phyloP scores from a whole-genome alignment of 2,797 vertebrate species.

The Aplochiton taeniatus region DNA sequence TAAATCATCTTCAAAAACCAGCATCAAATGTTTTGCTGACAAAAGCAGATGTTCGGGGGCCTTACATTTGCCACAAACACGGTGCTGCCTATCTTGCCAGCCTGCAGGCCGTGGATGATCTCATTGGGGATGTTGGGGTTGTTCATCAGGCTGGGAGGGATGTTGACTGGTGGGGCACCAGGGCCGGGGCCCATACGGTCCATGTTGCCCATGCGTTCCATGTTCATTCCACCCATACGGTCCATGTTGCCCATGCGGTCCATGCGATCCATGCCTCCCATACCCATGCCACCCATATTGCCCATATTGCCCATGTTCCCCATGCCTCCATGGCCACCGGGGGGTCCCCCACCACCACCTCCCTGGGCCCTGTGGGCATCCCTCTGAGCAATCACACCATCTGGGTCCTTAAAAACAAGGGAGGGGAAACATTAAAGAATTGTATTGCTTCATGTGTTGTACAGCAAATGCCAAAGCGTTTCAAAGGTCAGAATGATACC shows the following conservation, averaged over 20 bases:
- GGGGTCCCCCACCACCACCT: conserved; percentile 65
- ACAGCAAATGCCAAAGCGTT: too few relatives aligned
- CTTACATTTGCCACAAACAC: conserved; percentile 96
- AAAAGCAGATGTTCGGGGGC: not conserved
- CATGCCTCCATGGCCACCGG: conserved; percentile 71
- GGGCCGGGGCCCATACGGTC: conserved; percentile 87
- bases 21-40: not conserved
- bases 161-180: conserved; percentile 81
- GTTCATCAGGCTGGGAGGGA: conserved; percentile 93
- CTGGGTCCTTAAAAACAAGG: conserved; percentile 82
- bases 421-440: conserved; percentile 9
- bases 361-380: conserved; percentile 84
- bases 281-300: conserved; percentile 58
- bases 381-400: conserved; percentile 90
- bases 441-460: not conserved
- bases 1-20: not conserved
- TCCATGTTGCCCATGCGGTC: conserved; percentile 20
- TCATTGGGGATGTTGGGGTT: conserved; percentile 96
- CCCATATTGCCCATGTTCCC: conserved; percentile 64
- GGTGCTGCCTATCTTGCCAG: conserved; percentile 92
- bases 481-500: conserved; percentile 19
- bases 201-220: conserved; percentile 67
- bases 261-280: conserved; percentile 67
- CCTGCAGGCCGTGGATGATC: conserved; percentile 94
- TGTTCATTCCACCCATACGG: conserved; percentile 45